phyloP scores from a whole-genome alignment of 92 coral and sea anemone genomes.

The Umimayanthus chanpuru region DNA sequence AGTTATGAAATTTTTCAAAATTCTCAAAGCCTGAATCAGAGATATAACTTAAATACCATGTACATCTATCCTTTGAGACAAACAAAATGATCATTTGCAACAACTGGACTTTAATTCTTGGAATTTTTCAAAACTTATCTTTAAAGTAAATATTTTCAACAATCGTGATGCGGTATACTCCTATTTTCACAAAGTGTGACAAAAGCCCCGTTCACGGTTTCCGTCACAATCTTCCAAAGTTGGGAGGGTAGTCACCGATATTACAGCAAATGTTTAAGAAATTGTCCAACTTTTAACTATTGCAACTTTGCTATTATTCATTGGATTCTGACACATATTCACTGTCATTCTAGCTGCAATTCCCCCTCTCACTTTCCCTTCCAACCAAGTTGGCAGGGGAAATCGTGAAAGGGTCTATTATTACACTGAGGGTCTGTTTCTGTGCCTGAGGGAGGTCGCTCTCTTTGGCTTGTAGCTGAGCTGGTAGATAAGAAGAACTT shows the following conservation, averaged over 20 bases:
- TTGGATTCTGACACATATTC: too few relatives aligned
- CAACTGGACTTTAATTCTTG: neutral
- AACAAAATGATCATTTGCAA: neutral
- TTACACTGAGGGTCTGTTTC: neutral
- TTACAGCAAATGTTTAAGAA: too few relatives aligned
- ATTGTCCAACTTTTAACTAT: too few relatives aligned
- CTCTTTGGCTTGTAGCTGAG: neutral
- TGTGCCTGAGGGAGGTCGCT: neutral
- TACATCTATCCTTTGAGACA: neutral
- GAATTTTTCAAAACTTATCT: neutral
- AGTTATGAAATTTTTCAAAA: neutral
- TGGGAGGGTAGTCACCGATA: too few relatives aligned
- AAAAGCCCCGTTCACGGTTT: too few relatives aligned
- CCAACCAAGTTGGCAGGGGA: too few relatives aligned
- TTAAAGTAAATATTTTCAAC: neutral
- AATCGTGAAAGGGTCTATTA: too few relatives aligned
- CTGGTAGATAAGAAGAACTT: neutral
- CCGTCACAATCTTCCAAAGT: too few relatives aligned
- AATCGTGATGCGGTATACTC: neutral
- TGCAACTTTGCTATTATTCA: too few relatives aligned
- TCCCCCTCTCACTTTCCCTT: conserved; percentile 7
- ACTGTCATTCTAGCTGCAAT: neutral
- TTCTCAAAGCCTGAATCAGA: neutral
- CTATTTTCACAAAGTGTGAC: too few relatives aligned
- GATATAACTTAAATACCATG: neutral